phyloP scores from a whole-genome alignment of 2,888 invertebrate species.

The Leptogaster cylindrica region DNA sequence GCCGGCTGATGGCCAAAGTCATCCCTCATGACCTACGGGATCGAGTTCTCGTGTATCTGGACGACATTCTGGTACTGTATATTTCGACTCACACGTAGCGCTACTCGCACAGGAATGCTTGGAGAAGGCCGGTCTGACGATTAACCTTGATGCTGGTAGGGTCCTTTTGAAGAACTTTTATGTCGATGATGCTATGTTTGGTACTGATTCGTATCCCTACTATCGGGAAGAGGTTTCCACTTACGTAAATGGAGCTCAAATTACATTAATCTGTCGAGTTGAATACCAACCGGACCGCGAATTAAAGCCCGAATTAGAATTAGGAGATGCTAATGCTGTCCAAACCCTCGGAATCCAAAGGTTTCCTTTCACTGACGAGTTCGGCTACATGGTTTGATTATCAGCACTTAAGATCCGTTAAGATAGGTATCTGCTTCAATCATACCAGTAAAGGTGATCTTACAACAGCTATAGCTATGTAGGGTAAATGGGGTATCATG shows the following conservation, averaged over 20 bases:
- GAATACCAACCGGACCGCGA: background rate
- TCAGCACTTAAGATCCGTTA: background rate
- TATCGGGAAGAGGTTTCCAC: background rate
- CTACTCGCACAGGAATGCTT: too few relatives aligned
- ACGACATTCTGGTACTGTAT: too few relatives aligned
- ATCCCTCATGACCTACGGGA: too few relatives aligned
- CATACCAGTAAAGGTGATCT: background rate
- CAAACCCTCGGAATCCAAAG: background rate
- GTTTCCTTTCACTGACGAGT: background rate
- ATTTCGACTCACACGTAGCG: too few relatives aligned
- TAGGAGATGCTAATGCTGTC: background rate
- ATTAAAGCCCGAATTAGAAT: background rate
- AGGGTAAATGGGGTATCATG: too few relatives aligned
- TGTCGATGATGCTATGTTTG: too few relatives aligned
- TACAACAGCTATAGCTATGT: background rate
- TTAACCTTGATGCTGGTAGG: background rate
- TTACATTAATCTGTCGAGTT: background rate
- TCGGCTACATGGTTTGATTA: background rate
- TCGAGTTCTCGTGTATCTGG: too few relatives aligned
- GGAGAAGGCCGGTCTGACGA: too few relatives aligned
- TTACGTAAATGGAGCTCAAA: background rate
- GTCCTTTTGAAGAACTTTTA: background rate
- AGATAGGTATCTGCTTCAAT: background rate
- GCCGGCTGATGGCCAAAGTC: too few relatives aligned
- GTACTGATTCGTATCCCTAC: background rate